Evolutionary conservation across 2,797 vertebrate genomes (phyloP), one percentile per base, ranked within the genome.

Genomic region (Vespertilio murinus): DNA sequence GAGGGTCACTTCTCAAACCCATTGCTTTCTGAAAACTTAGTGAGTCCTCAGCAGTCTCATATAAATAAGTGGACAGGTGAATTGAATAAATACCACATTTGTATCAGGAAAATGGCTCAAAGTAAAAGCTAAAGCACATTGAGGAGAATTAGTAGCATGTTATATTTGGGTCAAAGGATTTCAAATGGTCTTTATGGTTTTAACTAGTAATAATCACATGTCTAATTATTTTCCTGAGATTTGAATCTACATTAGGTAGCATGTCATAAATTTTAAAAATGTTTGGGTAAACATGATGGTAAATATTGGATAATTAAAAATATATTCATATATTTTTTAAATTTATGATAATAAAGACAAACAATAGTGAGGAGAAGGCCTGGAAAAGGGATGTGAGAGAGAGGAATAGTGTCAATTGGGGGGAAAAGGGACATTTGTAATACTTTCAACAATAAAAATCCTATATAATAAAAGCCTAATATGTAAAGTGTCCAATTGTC

Each of bases 31-130:
- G 47, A 54, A 28, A 25, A 1, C 22, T 0, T 0, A 80, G 42
- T 16, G 70, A 25, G 22, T 23, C 42, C 25, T 78, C 28, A 14
- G 0, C 6, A 7, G 5, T 7, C n/a, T 25, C 2, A 54, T 65
- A 47, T 54, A 8, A n/a, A 11, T 6, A 5, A 28, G 7, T 0
- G 4, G 6, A 0, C 1, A 1, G 3, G 10, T 18, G 25, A 42
- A 25, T 8, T 8, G 73, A 25, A 3, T 0, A 11, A 30, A 65
- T 5, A 1, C 4, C 28, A 0, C 10, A 10, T 17, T 23, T 38
- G 33, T 16, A 8, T 20, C 38, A 14, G n/a, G 17, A 59, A 33
- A 30, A 49, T 13, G 22, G 47, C 22, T 79, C 30, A 7, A 2
- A 10, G 54, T 17, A 56, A 73, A 45, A n/a, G 54, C 7, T 52